Base-by-base conservation (phyloP, 2,113 vertebrate species). In the Oxygymnocypris stewartii region DNA sequence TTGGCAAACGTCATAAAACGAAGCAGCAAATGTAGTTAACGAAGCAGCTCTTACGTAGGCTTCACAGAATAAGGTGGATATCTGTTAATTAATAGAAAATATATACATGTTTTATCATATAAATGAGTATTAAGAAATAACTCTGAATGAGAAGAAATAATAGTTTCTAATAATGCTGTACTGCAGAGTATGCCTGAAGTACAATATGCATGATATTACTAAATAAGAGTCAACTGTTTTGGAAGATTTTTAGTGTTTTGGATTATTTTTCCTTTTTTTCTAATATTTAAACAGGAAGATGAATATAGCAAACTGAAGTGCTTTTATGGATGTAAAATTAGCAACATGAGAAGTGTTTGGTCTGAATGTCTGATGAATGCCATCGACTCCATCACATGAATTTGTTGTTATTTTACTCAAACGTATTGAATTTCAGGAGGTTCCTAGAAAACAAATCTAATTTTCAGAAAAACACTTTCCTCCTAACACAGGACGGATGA, bases 311-410 rank as follows among this genome's bases (percentile, higher is more conserved):
- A 74, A 74, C 3, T 5, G 9, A 40, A 40, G 31, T 42, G 69
- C 37, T 42, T 42, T 74, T 74, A 44, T 42, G 37, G 37, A 74
- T 74, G 20, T 42, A 42, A 74, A 74, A n/a, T 44, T n/a, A 42
- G 37, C 71, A 69, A 37, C 31, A 42, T 2, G 35, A 42, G 69
- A 42, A 73, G 35, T 8, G 57, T 80, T 80, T 80, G 54, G 28
- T 80, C 78, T 79, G 31, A 37, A 79, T 57, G 77, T 37, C 51
- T 25, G 23, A 80, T 40, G 4, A 63, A 80, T 25, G 57, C 35
- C 0, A 9, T 12, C 4, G 11, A 10, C 37, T 79, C 28, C 10
- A 16, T 80, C 11, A 1, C 51, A 61, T 42, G 6, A 42, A 42
- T n/a, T 63, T 20, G 25, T 3, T 11, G 69, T n/a, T 74, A 44